Conservation (phyloP, 2,888 invertebrate species). For the Eledone cirrhosa region DNA sequence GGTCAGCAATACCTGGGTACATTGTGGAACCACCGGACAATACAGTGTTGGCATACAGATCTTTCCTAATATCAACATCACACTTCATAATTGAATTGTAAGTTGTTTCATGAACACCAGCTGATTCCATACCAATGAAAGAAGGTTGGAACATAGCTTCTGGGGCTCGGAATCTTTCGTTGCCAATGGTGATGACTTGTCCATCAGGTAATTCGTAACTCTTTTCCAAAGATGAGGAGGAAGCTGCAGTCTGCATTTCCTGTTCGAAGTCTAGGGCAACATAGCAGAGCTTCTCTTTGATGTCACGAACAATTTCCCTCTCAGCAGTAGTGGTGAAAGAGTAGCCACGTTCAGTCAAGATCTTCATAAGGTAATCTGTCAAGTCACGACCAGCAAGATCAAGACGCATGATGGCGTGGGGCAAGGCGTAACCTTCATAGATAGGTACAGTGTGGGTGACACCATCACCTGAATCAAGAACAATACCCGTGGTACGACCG, state of each 20-base stretch:
- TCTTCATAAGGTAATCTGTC: conserved; percentile 96
- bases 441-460: conserved; percentile 94
- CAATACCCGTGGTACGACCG: conserved; percentile 96
- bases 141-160: conserved; percentile 60
- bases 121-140: conserved; percentile 59
- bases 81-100: conserved; percentile 58
- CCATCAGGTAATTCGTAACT: conserved; percentile 72
- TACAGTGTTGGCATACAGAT: conserved; percentile 71
- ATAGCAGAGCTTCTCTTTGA: conserved; percentile 93
- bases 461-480: conserved; percentile 92
- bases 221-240: conserved; percentile 89
- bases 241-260: conserved; percentile 92
- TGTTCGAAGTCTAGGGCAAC: conserved; percentile 93
- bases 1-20: conserved; percentile 96
- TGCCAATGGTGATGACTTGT: conserved; percentile 50
- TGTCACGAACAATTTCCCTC: conserved; percentile 90
- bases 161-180: conserved; percentile 57
- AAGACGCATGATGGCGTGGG: conserved; percentile 92
- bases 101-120: conserved; percentile 52
- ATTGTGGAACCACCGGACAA: conserved; percentile 93
- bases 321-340: conserved; percentile 75
- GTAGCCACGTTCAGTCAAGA: conserved; percentile 72
- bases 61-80: conserved; percentile 57
- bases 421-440: conserved; percentile 90
- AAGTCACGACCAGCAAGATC: conserved; percentile 94